phyloP scores from a whole-genome alignment of 2,888 invertebrate species.

The Latrodectus hesperus region DNA sequence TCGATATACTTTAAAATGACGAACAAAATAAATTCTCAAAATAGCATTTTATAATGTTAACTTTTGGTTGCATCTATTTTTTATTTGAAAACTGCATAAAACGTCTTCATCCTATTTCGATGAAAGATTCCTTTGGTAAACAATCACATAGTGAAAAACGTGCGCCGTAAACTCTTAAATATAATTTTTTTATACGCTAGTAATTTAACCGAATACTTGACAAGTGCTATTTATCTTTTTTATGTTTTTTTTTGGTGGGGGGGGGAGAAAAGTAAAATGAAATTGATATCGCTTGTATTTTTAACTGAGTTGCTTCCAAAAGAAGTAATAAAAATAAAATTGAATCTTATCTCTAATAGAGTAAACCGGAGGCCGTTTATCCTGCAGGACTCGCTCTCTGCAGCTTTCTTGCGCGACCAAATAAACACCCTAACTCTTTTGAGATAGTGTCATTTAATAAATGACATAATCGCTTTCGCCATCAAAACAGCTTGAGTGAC shows the following conservation, averaged over 20 bases:
- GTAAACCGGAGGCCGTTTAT: too few species aligned
- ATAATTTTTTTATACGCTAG: not conserved
- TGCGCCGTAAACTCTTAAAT: too few species aligned
- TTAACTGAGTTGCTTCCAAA: not conserved
- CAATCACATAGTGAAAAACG: too few species aligned
- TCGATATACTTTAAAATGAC: too few species aligned
- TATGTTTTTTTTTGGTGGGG: not conserved
- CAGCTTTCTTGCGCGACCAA: not conserved
- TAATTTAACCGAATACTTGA: not conserved
- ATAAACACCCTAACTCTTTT: not conserved
- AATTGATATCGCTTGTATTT: not conserved
- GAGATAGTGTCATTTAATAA: not conserved
- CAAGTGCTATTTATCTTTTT: not conserved
- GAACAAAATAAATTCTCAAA: too few species aligned
- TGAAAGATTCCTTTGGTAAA: too few species aligned
- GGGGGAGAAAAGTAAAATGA: not conserved
- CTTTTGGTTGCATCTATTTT: too few species aligned
- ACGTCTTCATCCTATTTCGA: too few species aligned
- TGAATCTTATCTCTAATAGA: too few species aligned
- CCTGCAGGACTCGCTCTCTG: not conserved
- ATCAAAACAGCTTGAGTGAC: constrained; percentile 3
- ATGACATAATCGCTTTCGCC: not conserved
- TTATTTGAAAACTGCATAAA: too few species aligned
- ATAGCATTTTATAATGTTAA: too few species aligned
- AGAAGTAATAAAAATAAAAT: not conserved